Percentiles rank a stretch among this genome's conserved stretches.
Conservation (phyloP, 2,113 vertebrate genomes). For the Peromyscus californicus region DNA sequence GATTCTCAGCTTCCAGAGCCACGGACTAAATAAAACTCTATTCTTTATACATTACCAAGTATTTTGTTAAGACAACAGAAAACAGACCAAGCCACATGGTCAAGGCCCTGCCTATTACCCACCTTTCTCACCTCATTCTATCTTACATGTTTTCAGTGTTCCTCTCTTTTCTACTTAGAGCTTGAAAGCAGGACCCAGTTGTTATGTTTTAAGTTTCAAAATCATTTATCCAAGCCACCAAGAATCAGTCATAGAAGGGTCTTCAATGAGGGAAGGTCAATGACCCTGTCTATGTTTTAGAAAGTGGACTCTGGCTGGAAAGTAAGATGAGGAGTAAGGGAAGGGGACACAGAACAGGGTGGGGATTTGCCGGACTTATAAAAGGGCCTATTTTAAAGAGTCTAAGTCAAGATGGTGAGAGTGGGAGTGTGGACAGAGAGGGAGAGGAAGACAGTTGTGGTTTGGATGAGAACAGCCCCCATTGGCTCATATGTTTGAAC, state of each 20-base stretch:
- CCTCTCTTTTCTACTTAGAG: slow-evolving; percentile 17
- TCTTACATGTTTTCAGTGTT: neutral
- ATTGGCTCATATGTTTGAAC: neutral
- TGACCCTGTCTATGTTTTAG: slow-evolving; percentile 47
- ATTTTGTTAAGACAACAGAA: neutral
- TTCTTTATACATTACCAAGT: neutral
- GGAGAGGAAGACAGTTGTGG: neutral
- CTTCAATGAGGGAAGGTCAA: slow-evolving; percentile 31
- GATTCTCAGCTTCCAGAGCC: neutral
- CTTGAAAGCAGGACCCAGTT: slow-evolving; percentile 19
- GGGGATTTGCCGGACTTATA: neutral
- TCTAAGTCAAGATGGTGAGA: neutral
- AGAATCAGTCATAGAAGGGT: neutral
- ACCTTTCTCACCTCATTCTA: too few relatives aligned
- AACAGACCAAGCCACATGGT: neutral
- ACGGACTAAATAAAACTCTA: neutral
- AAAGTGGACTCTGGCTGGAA: slow-evolving; percentile 9
- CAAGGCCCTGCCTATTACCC: neutral
- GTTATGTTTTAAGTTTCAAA: slow-evolving; percentile 5
- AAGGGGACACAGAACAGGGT: neutral
- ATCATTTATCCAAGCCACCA: neutral
- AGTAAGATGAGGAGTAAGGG: neutral
- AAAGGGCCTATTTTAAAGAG: neutral
- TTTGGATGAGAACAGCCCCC: neutral
- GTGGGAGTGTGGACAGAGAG: neutral